Base-by-base conservation (phyloP, 2,888 invertebrate species). In the Hypomecis punctinalis region DNA sequence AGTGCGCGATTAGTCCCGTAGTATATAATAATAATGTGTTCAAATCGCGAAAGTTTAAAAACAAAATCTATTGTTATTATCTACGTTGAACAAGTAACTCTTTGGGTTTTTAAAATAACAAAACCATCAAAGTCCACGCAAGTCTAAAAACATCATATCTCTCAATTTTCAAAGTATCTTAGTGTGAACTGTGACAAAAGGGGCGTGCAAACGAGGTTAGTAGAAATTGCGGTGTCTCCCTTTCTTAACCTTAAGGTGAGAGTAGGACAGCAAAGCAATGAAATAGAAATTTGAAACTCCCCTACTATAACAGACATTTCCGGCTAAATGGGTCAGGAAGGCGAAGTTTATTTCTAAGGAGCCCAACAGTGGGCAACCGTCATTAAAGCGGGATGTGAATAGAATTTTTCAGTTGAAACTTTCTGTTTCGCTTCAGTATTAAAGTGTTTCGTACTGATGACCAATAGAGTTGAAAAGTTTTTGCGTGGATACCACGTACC, bases 311-410 rank as follows among this genome's bases (percentile, higher is more conserved):
- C 85, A 86, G 74, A 72, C 85, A 87, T 88, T 89, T 89, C 86
- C 86, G 74, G 72, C 84, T 89, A 92, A 92, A 90, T 92, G 91
- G 93, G 93, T 93, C 92, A 92, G 92, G 91, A 91, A 91, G 89
- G 84, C 88, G 89, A 91, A 91, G 90, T 92, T 92, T 92, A 91
- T 86, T 87, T 79, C 82, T 47, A n/a, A 40, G 45, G 10, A 9
- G 36, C 47, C 13, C 42, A 49, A 11, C 45, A 55, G 43, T 55
- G 9, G 88, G 86, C 85, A 89, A 86, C 86, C 87, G 84, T 86
- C 83, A 84, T 90, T 90, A 89, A 90, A 89, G n/a, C 6, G 84
- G 79, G 79, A 81, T 78, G 51, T 45, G 11, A 4, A 10, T 0
- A 9, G 0, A 9, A 40, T 42, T 9, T 10, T 42, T n/a, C n/a